Conservation (phyloP, 2,888 invertebrate species). For the Ornithoptera priamus region DNA sequence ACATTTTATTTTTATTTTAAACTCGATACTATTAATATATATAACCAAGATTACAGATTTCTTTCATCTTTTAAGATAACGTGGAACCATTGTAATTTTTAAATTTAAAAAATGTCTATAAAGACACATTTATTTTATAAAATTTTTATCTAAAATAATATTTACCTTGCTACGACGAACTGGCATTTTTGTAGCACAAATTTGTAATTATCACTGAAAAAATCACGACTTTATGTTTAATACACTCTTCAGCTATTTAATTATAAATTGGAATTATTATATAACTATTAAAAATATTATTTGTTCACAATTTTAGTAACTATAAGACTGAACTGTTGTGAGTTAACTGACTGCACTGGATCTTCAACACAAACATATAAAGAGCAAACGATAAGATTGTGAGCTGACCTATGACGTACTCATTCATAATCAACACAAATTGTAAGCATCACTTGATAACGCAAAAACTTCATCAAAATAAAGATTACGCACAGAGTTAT, state of each 20-base stretch:
- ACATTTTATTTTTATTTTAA: no score
- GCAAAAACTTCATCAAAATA: constrained; percentile 64
- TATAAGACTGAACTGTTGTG: constrained; percentile 60
- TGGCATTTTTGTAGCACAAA: constrained; percentile 60
- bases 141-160: neutral
- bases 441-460: constrained; percentile 66
- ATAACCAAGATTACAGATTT: no score
- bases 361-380: constrained; percentile 76
- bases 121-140: neutral
- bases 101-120: neutral
- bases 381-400: constrained; percentile 72
- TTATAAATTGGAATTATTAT: constrained; percentile 20
- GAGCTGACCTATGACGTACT: constrained; percentile 70
- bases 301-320: constrained; percentile 46
- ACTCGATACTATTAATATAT: no score
- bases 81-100: neutral
- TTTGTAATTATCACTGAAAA: constrained; percentile 33
- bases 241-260: constrained; percentile 23
- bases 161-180: constrained; percentile 72
- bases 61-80: neutral
- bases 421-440: constrained; percentile 69
- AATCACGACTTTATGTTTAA: constrained; percentile 35
- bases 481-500: constrained; percentile 57
- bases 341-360: constrained; percentile 72
- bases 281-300: constrained; percentile 29